Evolutionary conservation across 1,140 invertebrate genomes (phyloP).

Genomic region (Gonatopus flavifemur): DNA sequence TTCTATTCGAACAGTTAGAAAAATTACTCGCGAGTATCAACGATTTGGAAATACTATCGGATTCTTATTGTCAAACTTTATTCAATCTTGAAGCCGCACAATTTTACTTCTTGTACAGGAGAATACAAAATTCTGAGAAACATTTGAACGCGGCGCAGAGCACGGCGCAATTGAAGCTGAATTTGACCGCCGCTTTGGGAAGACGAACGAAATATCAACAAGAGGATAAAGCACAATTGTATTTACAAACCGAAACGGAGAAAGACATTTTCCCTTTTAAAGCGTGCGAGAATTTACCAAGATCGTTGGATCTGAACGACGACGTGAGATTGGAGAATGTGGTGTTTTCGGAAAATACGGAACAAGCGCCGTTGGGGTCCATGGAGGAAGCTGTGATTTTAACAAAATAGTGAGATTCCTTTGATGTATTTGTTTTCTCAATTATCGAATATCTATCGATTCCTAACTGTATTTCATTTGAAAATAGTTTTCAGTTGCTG

Average conservation of each 20-base stretch:
- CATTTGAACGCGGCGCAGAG: slow-evolving; percentile 66
- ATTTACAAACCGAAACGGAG: slow-evolving; percentile 64
- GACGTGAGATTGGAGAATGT: slow-evolving; percentile 81
- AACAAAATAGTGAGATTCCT: slow-evolving; percentile 64
- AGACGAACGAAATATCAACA: slow-evolving; percentile 88
- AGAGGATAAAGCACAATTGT: slow-evolving; percentile 78
- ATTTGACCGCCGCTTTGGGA: slow-evolving; percentile 72
- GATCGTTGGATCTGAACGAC: slow-evolving; percentile 75
- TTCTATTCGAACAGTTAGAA: slow-evolving; percentile 66
- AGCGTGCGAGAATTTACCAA: slow-evolving; percentile 58
- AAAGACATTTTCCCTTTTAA: slow-evolving; percentile 44
- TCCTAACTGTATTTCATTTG: slow-evolving; percentile 20
- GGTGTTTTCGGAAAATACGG: slow-evolving; percentile 66
- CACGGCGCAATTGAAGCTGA: slow-evolving; percentile 66
- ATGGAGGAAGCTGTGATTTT: slow-evolving; percentile 81
- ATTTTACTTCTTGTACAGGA: slow-evolving; percentile 73
- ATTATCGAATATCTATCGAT: neutral
- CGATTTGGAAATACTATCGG: slow-evolving; percentile 43
- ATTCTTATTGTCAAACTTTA: slow-evolving; percentile 62
- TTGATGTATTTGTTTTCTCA: neutral
- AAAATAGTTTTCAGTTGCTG: slow-evolving; percentile 64
- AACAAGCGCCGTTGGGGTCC: slow-evolving; percentile 65
- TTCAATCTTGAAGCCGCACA: slow-evolving; percentile 76
- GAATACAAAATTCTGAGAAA: slow-evolving; percentile 68
- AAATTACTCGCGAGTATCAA: slow-evolving; percentile 58